Evolutionary conservation across 2,113 vertebrate genomes (phyloP), one percentile per base, ranked within the genome.

Genomic region (Anas platyrhynchos): DNA sequence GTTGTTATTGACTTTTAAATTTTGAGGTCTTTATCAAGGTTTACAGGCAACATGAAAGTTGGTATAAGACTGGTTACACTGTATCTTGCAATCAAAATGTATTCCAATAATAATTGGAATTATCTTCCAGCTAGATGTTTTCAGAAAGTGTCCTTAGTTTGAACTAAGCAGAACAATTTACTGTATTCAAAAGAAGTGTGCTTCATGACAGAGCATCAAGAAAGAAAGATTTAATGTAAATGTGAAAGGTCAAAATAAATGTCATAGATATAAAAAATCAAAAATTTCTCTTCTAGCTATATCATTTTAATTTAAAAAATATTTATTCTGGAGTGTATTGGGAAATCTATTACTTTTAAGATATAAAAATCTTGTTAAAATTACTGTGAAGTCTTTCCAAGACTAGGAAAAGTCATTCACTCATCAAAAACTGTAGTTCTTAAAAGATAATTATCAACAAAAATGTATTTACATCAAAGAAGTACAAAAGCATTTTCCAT

Each of bases 201-300:
- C 7, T 87, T 93, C 61, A 46, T 83, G 77, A 66, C 59, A 11
- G 1, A 93, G 43, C 25, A 68, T 17, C n/a, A 48, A 54, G 23
- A 74, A 83, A 67, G 36, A 91, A 75, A 65, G 75, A 84, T 71
- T 41, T 38, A 63, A 6, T 62, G 13, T 67, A 69, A 93, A 75
- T 52, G 38, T 86, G 50, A 95, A 97, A 91, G 81, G 81, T 92
- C 83, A 95, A 74, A 92, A 84, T 88, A 80, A 95, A 92, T 90
- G 67, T 26, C 65, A 94, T 7, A 81, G 36, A 50, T 91, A 93
- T 6, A 94, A 14, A 89, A 94, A 94, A 87, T 29, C 0, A 1
- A 75, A 91, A 66, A 32, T 69, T 36, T 58, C 16, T 78, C 13
- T 14, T 75, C 59, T 87, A 32, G 9, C 36, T 91, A 34, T 82